phyloP scores from a whole-genome alignment of 2,113 vertebrate species.

The Jacana jacana region DNA sequence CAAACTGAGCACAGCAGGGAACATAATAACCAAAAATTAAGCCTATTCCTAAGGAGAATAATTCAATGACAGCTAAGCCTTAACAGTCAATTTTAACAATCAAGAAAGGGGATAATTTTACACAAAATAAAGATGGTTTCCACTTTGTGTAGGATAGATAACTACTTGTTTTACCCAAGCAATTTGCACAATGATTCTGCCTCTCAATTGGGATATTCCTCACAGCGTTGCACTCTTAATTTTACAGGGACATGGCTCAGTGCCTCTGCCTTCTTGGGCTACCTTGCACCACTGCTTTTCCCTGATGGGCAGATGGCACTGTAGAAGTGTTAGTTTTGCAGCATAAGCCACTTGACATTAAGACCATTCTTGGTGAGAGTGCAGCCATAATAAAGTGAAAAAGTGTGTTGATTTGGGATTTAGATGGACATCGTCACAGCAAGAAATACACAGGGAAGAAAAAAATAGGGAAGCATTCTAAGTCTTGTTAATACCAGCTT shows the following conservation, averaged over 20 bases:
- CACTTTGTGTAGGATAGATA: neutral
- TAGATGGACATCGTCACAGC: neutral
- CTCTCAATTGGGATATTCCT: neutral
- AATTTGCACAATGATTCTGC: neutral
- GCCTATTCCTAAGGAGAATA: neutral
- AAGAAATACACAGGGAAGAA: neutral
- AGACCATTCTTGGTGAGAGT: neutral
- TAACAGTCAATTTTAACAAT: neutral
- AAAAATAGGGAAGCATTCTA: neutral
- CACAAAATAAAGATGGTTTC: neutral
- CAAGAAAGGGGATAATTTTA: neutral
- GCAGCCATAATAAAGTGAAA: neutral
- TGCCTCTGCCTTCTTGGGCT: neutral
- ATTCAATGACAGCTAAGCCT: neutral
- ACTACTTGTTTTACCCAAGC: neutral
- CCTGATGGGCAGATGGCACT: fast-evolving
- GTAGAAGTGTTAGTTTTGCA: neutral
- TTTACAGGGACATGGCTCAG: neutral
- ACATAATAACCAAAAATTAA: neutral
- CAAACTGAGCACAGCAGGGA: neutral
- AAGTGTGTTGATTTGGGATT: neutral
- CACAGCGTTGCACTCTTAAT: conserved; percentile 2
- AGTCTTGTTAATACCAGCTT: neutral
- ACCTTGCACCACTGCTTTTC: neutral
- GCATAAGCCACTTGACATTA: neutral